Conservation (phyloP, 2,888 invertebrate genomes). For the Lepidochitona cinerea region DNA sequence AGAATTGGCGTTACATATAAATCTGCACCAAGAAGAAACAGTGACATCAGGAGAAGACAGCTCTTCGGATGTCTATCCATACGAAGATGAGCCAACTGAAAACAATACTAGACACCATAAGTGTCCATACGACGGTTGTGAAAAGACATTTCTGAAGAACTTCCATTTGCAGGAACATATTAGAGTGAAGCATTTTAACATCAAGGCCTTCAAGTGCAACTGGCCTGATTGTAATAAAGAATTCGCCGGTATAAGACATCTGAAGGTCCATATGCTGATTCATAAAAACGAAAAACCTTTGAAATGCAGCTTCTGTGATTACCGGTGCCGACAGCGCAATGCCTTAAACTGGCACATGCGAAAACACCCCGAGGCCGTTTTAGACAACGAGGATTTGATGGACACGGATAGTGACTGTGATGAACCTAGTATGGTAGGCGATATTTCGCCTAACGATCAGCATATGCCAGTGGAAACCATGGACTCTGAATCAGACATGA, state of each 20-base stretch:
- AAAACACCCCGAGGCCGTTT: constrained; percentile 45
- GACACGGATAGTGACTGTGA: not conserved
- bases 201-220: constrained; percentile 32
- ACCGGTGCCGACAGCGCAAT: constrained; percentile 57
- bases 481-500: too few species aligned
- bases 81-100: constrained; percentile 17
- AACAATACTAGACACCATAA: constrained; percentile 37
- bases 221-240: constrained; percentile 52
- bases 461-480: too few species aligned
- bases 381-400: not conserved
- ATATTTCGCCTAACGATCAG: too few species aligned
- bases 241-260: constrained; percentile 47
- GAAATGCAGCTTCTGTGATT: constrained; percentile 58
- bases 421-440: not conserved
- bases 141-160: constrained; percentile 45
- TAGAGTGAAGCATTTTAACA: constrained; percentile 46
- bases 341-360: constrained; percentile 63
- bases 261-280: constrained; percentile 53
- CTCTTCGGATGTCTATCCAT: not conserved
- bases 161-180: constrained; percentile 53
- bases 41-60: not conserved
- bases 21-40: constrained; percentile 11
- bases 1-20: constrained; percentile 20
- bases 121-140: constrained; percentile 47
- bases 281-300: constrained; percentile 59